phyloP scores from a whole-genome alignment of 2,888 invertebrate species.

The Netelia inedita region DNA sequence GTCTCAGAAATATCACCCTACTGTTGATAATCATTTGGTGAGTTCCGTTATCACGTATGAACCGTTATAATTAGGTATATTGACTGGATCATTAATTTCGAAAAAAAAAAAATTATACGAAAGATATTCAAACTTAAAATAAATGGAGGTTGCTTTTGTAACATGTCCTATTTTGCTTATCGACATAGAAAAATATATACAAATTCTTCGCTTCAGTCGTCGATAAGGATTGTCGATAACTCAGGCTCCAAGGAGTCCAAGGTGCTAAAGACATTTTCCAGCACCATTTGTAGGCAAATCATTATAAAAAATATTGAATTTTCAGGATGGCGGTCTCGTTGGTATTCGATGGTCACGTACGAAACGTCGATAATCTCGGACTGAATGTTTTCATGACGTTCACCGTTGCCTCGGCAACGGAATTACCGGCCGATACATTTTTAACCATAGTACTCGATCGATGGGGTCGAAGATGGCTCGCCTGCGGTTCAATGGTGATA shows the following conservation, averaged over 20 bases:
- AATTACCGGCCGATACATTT: slow-evolving; percentile 94
- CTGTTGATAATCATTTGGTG: slow-evolving; percentile 93
- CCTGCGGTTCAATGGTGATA: slow-evolving; percentile 92
- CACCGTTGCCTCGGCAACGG: slow-evolving; percentile 93
- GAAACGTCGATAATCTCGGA: slow-evolving; percentile 94
- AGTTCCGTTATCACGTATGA: slow-evolving; percentile 55
- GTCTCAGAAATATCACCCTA: slow-evolving; percentile 91
- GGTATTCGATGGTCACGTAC: slow-evolving; percentile 95
- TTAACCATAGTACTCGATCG: slow-evolving; percentile 91
- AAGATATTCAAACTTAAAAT: too few relatives aligned
- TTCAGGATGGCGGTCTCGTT: slow-evolving; percentile 92
- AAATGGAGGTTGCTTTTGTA: too few relatives aligned
- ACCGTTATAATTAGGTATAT: neutral
- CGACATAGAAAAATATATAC: too few relatives aligned
- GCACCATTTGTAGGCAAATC: too few relatives aligned
- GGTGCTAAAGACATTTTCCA: too few relatives aligned
- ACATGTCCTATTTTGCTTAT: too few relatives aligned
- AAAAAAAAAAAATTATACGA: too few relatives aligned
- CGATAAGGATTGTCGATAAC: too few relatives aligned
- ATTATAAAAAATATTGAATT: slow-evolving; percentile 15
- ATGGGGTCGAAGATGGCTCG: slow-evolving; percentile 94
- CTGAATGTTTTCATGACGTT: slow-evolving; percentile 94
- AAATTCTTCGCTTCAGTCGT: too few relatives aligned
- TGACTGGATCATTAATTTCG: too few relatives aligned
- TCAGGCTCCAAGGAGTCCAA: too few relatives aligned